Conservation (phyloP, 1,140 invertebrate genomes). For the Drosophila auraria region DNA sequence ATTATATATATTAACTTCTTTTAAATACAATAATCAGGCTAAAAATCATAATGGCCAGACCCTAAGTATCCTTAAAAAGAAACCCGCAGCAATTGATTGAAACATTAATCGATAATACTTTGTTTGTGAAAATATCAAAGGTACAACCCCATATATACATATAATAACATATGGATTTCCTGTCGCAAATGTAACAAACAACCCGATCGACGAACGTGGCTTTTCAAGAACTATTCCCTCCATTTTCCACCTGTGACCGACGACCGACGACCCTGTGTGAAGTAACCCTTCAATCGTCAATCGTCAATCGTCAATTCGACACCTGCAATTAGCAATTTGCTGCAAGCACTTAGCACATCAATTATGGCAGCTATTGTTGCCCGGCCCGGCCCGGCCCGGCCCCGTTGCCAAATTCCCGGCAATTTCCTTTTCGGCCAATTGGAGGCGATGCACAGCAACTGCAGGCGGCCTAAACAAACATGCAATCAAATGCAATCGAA, state of each 20-base stretch:
- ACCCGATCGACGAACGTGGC: neutral
- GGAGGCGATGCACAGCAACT: conserved; percentile 39
- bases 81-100: conserved; percentile 12
- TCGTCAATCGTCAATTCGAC: conserved; percentile 57
- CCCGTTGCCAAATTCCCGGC: conserved; percentile 54
- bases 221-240: conserved; percentile 4
- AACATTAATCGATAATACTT: conserved; percentile 39
- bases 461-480: conserved; percentile 60
- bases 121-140: neutral
- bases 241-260: conserved; percentile 19
- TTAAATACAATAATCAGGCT: too few species aligned
- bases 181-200: conserved; percentile 15
- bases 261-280: neutral
- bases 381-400: conserved; percentile 19
- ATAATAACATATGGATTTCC: conserved; percentile 18
- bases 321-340: conserved; percentile 67
- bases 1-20: neutral
- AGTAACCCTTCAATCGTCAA: conserved; percentile 65
- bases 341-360: conserved; percentile 56
- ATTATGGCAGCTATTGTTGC: conserved; percentile 57
- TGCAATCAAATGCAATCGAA: conserved; percentile 83
- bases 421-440: conserved; percentile 73
- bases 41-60: neutral
- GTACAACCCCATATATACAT: neutral
- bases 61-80: neutral